These are phyloP conservation scores for Luperina testacea DNA, from an alignment of 2,888 invertebrate species.

Conservation along the genomic window DNA sequence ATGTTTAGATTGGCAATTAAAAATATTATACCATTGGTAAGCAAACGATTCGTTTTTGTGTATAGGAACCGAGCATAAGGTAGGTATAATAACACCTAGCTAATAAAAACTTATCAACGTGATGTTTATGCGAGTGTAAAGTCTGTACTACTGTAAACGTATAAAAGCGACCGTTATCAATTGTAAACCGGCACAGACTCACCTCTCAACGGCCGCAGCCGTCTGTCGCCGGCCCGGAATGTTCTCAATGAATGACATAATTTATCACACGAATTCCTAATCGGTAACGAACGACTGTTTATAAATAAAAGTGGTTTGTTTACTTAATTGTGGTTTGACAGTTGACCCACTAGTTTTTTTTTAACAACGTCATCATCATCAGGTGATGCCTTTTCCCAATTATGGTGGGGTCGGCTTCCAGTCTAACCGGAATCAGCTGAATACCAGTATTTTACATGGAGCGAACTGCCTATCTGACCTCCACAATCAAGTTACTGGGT, in stretches of 20 bases:
- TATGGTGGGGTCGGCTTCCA: background rate
- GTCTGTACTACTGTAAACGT: conserved; percentile 12
- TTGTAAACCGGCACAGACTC: conserved; percentile 21
- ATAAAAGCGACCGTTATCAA: conserved; percentile 43
- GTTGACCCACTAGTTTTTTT: conserved; percentile 7
- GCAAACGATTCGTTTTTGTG: too few species aligned
- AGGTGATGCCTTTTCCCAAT: background rate
- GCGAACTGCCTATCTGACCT: background rate
- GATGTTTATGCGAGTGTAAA: conserved; percentile 22
- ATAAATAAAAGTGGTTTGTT: conserved; percentile 23
- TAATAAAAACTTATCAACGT: background rate
- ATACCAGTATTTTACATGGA: background rate
- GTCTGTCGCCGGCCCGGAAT: background rate
- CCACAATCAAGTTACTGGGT: background rate
- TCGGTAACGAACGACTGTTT: conserved; percentile 10
- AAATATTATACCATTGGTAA: too few species aligned
- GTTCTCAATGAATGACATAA: conserved; percentile 41
- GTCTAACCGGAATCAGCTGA: too few species aligned
- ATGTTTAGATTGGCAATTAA: too few species aligned
- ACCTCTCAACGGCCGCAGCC: conserved; percentile 19
- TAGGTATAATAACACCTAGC: too few species aligned
- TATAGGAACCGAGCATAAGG: too few species aligned
- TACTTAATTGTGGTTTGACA: conserved; percentile 10
- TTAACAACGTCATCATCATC: background rate
- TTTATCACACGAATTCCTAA: background rate